phyloP scores from a whole-genome alignment of 2,888 invertebrate species.

The Cinara cedri region DNA sequence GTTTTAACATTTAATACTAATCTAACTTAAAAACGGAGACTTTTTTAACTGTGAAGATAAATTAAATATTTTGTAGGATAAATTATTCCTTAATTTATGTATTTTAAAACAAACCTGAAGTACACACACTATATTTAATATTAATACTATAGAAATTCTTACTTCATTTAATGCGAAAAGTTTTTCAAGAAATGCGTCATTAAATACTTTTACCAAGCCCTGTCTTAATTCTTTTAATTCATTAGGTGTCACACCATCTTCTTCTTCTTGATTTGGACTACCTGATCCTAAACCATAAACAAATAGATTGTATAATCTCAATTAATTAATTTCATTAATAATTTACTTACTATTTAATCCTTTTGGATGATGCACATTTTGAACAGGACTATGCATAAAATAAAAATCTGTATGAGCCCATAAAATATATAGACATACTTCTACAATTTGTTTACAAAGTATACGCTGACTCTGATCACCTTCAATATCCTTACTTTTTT shows the following conservation, averaged over 20 bases:
- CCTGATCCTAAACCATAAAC: slow-evolving; percentile 64
- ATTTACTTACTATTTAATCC: slow-evolving; percentile 41
- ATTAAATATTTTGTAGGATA: too few relatives aligned
- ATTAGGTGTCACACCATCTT: slow-evolving; percentile 65
- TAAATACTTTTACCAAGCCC: slow-evolving; percentile 75
- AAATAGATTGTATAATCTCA: slow-evolving; percentile 62
- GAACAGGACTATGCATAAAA: slow-evolving; percentile 50
- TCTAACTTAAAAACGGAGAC: too few relatives aligned
- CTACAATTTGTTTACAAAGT: slow-evolving; percentile 67
- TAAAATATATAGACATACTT: slow-evolving; percentile 75
- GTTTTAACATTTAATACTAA: too few relatives aligned
- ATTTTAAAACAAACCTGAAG: too few relatives aligned
- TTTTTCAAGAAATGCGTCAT: slow-evolving; percentile 79
- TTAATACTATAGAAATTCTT: slow-evolving; percentile 47
- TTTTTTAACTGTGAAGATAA: too few relatives aligned
- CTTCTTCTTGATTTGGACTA: slow-evolving; percentile 32
- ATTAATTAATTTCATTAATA: not conserved
- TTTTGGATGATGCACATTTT: slow-evolving; percentile 40
- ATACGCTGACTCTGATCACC: slow-evolving; percentile 67
- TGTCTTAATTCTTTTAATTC: slow-evolving; percentile 74
- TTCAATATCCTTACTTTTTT: slow-evolving; percentile 68
- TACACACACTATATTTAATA: too few relatives aligned
- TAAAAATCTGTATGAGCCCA: slow-evolving; percentile 80
- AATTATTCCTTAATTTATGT: too few relatives aligned
- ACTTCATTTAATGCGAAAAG: slow-evolving; percentile 73